Base-by-base conservation (phyloP, 2,113 vertebrate genomes). In the Zosterops lateralis region DNA sequence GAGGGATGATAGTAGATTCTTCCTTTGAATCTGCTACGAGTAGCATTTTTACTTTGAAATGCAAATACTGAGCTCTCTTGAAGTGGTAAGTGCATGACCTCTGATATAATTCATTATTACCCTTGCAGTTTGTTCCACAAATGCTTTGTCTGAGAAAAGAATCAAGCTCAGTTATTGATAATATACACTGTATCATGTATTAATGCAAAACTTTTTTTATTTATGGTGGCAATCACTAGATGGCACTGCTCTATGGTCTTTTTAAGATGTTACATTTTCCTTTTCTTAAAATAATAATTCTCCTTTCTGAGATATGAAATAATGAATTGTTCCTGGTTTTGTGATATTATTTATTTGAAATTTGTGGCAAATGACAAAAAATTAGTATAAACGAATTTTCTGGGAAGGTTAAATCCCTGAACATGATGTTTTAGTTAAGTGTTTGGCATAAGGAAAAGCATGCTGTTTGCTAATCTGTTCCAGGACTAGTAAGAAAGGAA, bases 191-290 rank as follows among this genome's bases (percentile, higher is more conserved):
- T 31, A 48, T 38, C 32, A 25, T 5, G 7, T 72, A 50, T 31
- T 74, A 81, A 60, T 82, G 26, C 5, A 36, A 36, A 82, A 38
- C 14, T 34, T 76, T 66, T 70, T 77, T 61, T 89, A 60, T 92
- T 93, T 89, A 53, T 91, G 34, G 21, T 71, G 80, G n/a, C 73
- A 95, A 83, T 94, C 94, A 84, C 94, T 95, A 96, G 92, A 76
- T 94, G 92, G 95, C 94, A 93, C 57, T 96, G 92, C 86, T 88
- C 68, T 86, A 81, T 94, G 95, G 8, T 90, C 36, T 93, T 94
- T 92, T 45, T 68, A 73, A 91, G 17, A 62, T 50, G 7, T 58
- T 85, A 10, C 8, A 18, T 81, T 83, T 93, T 68, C 9, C 13
- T 80, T 86, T 86, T 79, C 50, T 86, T 84, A 58, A 68, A 68